Conservation (phyloP, 1,140 invertebrate species). For the Heliothis virescens region DNA sequence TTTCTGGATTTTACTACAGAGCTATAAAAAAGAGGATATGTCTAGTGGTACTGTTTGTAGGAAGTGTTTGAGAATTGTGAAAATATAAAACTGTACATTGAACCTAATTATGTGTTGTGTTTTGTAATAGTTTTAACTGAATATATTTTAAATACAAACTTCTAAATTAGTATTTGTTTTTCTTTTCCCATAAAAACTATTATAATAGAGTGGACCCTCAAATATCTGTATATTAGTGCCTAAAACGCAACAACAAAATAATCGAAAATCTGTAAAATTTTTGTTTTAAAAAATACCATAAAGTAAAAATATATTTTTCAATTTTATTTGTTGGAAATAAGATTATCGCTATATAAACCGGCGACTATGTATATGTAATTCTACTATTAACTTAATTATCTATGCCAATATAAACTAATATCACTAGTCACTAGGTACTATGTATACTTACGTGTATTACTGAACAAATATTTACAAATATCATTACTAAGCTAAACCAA, state of each 20-base stretch:
- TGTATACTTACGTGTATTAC: not conserved
- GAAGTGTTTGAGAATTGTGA: not conserved
- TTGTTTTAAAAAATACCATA: too few relatives aligned
- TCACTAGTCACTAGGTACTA: slow-evolving; percentile 14
- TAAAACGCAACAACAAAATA: too few relatives aligned
- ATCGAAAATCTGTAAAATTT: too few relatives aligned
- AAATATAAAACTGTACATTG: not conserved
- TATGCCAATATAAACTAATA: not conserved
- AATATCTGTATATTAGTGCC: too few relatives aligned
- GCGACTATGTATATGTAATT: not conserved
- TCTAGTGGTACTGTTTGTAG: not conserved
- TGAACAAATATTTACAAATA: slow-evolving; percentile 14
- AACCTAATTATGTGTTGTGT: too few relatives aligned
- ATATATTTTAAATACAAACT: too few relatives aligned
- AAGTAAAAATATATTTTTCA: not conserved
- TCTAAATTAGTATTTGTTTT: too few relatives aligned
- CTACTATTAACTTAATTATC: not conserved
- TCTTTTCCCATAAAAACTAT: too few relatives aligned
- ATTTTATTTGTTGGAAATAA: not conserved
- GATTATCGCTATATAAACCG: not conserved
- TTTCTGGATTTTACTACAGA: not conserved
- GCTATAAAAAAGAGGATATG: too few relatives aligned
- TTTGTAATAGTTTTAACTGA: too few relatives aligned
- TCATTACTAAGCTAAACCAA: not conserved
- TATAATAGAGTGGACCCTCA: too few relatives aligned